phyloP scores from a whole-genome alignment of 2,797 vertebrate genomes.

The Sebastolobus alascanus region DNA sequence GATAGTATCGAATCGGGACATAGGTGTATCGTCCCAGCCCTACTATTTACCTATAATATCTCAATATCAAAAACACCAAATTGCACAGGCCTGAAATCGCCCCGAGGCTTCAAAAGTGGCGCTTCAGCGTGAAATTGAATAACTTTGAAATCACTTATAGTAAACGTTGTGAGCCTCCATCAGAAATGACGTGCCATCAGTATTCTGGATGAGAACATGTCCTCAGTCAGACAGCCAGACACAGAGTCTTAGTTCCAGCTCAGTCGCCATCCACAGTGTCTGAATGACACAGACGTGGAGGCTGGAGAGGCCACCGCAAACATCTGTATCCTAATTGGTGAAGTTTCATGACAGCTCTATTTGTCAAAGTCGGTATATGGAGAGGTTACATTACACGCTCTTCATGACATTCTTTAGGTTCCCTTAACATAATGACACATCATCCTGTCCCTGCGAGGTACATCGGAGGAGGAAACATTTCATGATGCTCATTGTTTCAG shows the following conservation, averaged over 20 bases:
- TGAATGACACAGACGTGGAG: slow-evolving; percentile 34
- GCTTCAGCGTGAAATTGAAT: slow-evolving; percentile 64
- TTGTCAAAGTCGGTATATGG: slow-evolving; percentile 54
- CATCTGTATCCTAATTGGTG: slow-evolving; percentile 60
- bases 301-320: slow-evolving; percentile 50
- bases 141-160: slow-evolving; percentile 51
- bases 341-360: slow-evolving; percentile 55
- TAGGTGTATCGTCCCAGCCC: too few species aligned
- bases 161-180: slow-evolving; percentile 26
- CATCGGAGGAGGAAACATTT: slow-evolving; percentile 40
- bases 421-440: slow-evolving; percentile 60
- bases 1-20: too few species aligned
- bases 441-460: slow-evolving; percentile 46
- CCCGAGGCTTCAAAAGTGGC: slow-evolving; percentile 16
- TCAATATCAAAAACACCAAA: slow-evolving; percentile 28
- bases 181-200: slow-evolving; percentile 58
- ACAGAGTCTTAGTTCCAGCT: slow-evolving; percentile 53
- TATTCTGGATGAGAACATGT: slow-evolving; percentile 47
- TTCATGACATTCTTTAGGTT: slow-evolving; percentile 47
- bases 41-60: slow-evolving; percentile 3
- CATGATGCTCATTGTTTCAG: slow-evolving; percentile 33
- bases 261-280: slow-evolving; percentile 28
- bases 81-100: slow-evolving; percentile 5
- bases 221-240: slow-evolving; percentile 53
- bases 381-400: slow-evolving; percentile 29